Percentiles rank a stretch among this genome's conserved stretches.
Conservation (phyloP, 2,888 invertebrate species). For the Pseudococcus viburni region DNA sequence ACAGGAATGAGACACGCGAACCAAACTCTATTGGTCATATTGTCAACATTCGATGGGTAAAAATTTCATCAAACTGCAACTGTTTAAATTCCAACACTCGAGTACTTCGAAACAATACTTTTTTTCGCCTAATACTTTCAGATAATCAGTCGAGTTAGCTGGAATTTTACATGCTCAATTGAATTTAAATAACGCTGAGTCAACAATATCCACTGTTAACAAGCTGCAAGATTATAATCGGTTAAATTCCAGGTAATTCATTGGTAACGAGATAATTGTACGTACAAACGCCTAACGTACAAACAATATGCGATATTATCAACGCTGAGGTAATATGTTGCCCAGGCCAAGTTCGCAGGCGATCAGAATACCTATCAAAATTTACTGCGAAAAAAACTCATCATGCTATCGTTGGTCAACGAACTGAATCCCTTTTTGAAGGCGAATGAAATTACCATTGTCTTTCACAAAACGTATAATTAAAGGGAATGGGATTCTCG, state of each 20-base stretch:
- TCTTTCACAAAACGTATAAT: background rate
- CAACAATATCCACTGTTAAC: background rate
- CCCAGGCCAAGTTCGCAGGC: background rate
- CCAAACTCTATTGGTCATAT: background rate
- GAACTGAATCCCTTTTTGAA: background rate
- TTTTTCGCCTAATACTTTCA: background rate
- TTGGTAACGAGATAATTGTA: background rate
- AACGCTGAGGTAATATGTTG: background rate
- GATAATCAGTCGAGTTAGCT: background rate
- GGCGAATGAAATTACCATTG: background rate
- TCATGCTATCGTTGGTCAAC: conserved; percentile 17
- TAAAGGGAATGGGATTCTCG: background rate
- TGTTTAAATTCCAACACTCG: conserved; percentile 13
- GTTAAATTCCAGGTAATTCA: background rate
- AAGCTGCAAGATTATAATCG: background rate
- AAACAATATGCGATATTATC: conserved; percentile 32
- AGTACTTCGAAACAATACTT: background rate
- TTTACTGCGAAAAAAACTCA: background rate
- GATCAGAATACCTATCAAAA: background rate
- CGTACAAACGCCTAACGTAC: conserved; percentile 27
- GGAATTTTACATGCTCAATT: background rate
- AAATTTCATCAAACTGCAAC: conserved; percentile 21
- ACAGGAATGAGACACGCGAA: background rate
- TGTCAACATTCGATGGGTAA: conserved; percentile 8
- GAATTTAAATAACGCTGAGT: background rate